These are phyloP conservation scores for Colletes latitarsis DNA, from an alignment of 1,140 invertebrate species.

Conservation along the genomic window DNA sequence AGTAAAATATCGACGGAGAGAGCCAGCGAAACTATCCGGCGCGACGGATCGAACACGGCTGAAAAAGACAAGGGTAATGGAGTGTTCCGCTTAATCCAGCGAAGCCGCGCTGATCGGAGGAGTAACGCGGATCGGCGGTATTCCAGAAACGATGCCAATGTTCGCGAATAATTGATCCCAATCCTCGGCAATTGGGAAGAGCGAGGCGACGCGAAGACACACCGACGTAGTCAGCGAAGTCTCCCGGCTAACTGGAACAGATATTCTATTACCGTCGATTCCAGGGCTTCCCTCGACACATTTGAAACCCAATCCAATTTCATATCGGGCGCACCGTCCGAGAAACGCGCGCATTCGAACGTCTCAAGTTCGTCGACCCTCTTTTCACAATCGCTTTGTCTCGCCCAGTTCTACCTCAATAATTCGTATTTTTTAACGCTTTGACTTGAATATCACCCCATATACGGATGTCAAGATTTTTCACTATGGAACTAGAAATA, in stretches of 20 bases:
- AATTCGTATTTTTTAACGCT: neutral
- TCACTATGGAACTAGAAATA: no score
- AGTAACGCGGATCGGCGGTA: neutral
- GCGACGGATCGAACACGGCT: neutral
- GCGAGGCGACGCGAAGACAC: conserved; percentile 57
- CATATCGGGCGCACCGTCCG: conserved; percentile 50
- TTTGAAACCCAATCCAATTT: conserved; percentile 75
- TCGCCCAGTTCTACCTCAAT: neutral
- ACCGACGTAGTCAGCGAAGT: conserved; percentile 29
- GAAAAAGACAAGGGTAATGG: neutral
- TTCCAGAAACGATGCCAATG: conserved; percentile 5
- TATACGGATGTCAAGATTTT: no score
- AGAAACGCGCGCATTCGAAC: conserved; percentile 20
- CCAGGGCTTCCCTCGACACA: conserved; percentile 72
- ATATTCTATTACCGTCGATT: conserved; percentile 66
- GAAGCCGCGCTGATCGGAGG: neutral
- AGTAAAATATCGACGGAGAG: neutral
- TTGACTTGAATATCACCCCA: no score
- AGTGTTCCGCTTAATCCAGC: neutral
- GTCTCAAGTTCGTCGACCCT: conserved; percentile 46
- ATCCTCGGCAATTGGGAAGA: conserved; percentile 6
- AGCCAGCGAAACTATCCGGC: neutral
- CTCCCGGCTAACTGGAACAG: conserved; percentile 47
- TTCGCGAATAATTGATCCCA: conserved; percentile 37
- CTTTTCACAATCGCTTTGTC: neutral